Evolutionary conservation across 2,797 vertebrate species (phyloP), one percentile per base, ranked within the genome.

Genomic region (Enteromius mattozi): DNA sequence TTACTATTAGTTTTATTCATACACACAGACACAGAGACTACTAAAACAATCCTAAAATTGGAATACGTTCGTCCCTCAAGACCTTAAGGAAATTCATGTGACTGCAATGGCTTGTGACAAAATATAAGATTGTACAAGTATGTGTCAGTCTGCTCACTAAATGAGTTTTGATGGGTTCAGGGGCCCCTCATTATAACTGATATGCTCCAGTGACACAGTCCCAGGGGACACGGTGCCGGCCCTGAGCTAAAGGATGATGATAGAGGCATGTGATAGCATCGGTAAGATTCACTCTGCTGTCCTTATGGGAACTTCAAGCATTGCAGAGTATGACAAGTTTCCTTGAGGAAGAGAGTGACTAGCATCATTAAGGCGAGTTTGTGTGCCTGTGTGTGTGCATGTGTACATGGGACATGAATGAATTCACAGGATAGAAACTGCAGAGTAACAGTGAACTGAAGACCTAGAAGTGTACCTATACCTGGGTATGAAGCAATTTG

Each of bases 231-330:
- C 40, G 21, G 51, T 0, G 14, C 40, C 4, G 54, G 54, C 82
- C 54, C 76, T 72, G 68, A 84, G 83, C 76, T 84, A 84, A 84
- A 84, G 54, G 83, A 84, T 78, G 68, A 78, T 84, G 82, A 84
- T 78, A 78, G 51, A 78, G 65, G 27, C 75, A 78, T 78, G 51
- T 61, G 83, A 84, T 79, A 35, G 19, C 65, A 78, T 24, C 2
- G 40, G 40, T 42, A 79, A 84, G 42, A 84, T 47, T 72, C 76
- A 61, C 83, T 84, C 66, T 68, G 37, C 40, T 72, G 66, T 63
- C 76, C 76, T 72, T 78, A 40, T 79, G 76, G 54, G 27, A 84
- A 84, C 75, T 78, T 78, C 63, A 83, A 69, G 71, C 42, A 75
- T 51, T 76, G 16, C 81, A 75, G 33, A 66, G 71, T 51, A 16